Conservation (phyloP, 2,888 invertebrate genomes). For the Noctua comes region DNA sequence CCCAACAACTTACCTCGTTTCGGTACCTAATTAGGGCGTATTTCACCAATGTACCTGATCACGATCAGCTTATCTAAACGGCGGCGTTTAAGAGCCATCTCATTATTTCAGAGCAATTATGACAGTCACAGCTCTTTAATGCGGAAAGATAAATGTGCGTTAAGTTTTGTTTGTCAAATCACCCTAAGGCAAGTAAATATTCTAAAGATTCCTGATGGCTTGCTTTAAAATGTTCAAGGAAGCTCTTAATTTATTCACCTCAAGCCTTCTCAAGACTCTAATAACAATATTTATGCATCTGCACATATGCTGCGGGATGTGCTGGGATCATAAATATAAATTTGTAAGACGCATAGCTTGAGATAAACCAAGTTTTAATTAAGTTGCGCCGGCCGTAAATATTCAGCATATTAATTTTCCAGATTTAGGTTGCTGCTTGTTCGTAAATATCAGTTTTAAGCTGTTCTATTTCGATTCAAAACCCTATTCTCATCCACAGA, state of each 20-base stretch:
- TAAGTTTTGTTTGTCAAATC: no score
- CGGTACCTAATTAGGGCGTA: no score
- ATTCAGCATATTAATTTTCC: conserved; percentile 24
- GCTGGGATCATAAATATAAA: conserved; percentile 43
- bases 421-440: conserved; percentile 18
- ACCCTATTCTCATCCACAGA: not conserved
- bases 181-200: no score
- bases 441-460: not conserved
- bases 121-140: not conserved
- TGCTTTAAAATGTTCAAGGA: not conserved
- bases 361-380: conserved; percentile 56
- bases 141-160: no score
- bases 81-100: not conserved
- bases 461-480: not conserved
- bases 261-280: not conserved
- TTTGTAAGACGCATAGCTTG: conserved; percentile 3
- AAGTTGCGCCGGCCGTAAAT: conserved; percentile 38
- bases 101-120: not conserved
- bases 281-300: conserved; percentile 24
- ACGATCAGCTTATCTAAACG: not conserved
- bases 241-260: not conserved
- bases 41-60: not conserved
- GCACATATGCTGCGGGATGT: not conserved
- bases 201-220: not conserved
- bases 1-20: not conserved